Conservation (phyloP, 2,797 vertebrate genomes). For the Heliangelus exortis region DNA sequence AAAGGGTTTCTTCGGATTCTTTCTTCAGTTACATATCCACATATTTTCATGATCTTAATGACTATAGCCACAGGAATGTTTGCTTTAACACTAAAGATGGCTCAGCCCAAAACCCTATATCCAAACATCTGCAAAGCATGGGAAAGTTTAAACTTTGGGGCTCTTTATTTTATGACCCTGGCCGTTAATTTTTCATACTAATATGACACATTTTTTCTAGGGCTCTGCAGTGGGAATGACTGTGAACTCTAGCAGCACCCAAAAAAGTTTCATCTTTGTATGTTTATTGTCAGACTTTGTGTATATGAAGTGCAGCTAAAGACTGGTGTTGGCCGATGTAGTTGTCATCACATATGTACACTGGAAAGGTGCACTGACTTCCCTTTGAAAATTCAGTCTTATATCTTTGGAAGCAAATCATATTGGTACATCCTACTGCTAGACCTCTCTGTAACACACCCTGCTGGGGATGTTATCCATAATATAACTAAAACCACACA, state of each 20-base stretch:
- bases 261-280: slow-evolving; percentile 9
- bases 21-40: slow-evolving; percentile 61
- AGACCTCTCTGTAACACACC: not conserved
- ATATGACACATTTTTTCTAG: slow-evolving; percentile 43
- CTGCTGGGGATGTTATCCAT: not conserved
- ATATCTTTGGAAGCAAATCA: not conserved
- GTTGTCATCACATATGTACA: not conserved
- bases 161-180: slow-evolving; percentile 51
- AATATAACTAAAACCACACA: not conserved
- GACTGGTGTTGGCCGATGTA: not conserved
- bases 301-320: slow-evolving; percentile 15
- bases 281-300: not conserved
- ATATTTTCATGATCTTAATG: slow-evolving; percentile 63
- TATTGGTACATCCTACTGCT: not conserved
- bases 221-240: slow-evolving; percentile 21
- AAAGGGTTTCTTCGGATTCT: slow-evolving; percentile 59
- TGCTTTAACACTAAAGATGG: slow-evolving; percentile 71
- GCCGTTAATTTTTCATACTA: slow-evolving; percentile 55
- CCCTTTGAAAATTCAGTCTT: slow-evolving; percentile 5
- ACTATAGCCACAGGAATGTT: slow-evolving; percentile 69
- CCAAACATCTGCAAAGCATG: slow-evolving; percentile 69
- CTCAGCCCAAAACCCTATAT: slow-evolving; percentile 64
- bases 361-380: not conserved
- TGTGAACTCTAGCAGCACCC: slow-evolving; percentile 20
- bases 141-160: slow-evolving; percentile 56